Base-by-base conservation (phyloP, 2,888 invertebrate species). In the Synanthedon myopaeformis region DNA sequence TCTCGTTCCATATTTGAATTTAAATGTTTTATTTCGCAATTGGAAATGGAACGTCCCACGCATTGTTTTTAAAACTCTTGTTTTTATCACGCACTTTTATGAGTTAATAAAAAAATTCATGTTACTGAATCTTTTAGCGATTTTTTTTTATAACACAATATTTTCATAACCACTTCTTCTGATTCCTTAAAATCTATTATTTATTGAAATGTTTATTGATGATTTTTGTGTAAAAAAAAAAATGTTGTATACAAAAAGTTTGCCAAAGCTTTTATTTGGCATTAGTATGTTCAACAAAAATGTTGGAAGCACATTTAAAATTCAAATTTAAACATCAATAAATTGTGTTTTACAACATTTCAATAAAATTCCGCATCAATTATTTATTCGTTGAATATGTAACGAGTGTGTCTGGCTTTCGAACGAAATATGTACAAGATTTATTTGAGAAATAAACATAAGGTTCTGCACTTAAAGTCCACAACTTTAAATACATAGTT, bases 1-100 rank as follows among this genome's bases (percentile, higher is more conserved):
- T 69, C 52, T 61, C 62, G 63, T 66, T 65, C 72, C 70, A 71
- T 74, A 74, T 79, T 73, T 71, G 70, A 73, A 72, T 76, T 70
- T 75, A 69, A 70, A 72, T 63, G 59, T 62, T 62, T 68, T 66
- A 70, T 69, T 67, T 64, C 60, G 59, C 67, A 68, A 63, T 68
- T 68, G 61, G 66, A 71, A 72, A 68, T 68, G 65, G 58, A 41
- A 58, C 55, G 57, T 60, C 77, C 75, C 70, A 77, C 79, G 72
- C 74, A 59, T 63, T 65, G 65, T 70, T 64, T 65, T 60, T 51
- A 48, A n/a, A 57, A 58, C 57, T 61, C 58, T 55, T 57, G 58
- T 61, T 66, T 49, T 63, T 62, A 59, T 60, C 54, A 53, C 49
- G 49, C 52, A 54, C 53, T 58, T 60, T 61, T 59, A 59, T 58